Evolutionary conservation across 2,888 invertebrate species (phyloP).

Genomic region (Eupithecia subumbrata): DNA sequence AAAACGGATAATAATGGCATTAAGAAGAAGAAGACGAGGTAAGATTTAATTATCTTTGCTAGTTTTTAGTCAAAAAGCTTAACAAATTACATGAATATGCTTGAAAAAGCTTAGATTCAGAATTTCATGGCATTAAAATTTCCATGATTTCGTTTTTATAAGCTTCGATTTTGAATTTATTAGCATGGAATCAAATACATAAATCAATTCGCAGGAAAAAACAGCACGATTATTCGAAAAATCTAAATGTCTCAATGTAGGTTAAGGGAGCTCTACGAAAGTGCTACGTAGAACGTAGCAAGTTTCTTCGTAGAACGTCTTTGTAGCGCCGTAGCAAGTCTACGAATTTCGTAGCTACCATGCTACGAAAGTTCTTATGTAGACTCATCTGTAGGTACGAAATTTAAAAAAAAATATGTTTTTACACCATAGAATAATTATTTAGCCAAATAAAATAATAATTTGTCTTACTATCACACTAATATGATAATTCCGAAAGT

Average conservation of each 20-base stretch:
- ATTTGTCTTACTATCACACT: background rate
- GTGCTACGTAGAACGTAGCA: conserved; percentile 42
- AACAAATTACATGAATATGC: background rate
- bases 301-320: conserved; percentile 40
- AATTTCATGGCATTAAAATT: background rate
- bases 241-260: background rate
- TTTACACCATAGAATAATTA: background rate
- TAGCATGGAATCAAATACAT: background rate
- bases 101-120: background rate
- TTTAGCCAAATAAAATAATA: too few species aligned
- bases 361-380: conserved; percentile 17
- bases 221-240: background rate
- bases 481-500: background rate
- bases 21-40: conserved; percentile 97
- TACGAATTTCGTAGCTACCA: conserved; percentile 16
- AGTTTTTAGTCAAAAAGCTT: background rate
- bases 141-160: background rate
- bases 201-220: background rate
- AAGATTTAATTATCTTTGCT: conserved; percentile 39
- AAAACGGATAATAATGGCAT: conserved; percentile 93
- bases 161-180: background rate
- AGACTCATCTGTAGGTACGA: background rate
- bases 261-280: background rate
- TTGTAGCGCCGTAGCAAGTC: conserved; percentile 28
- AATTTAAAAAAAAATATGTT: background rate